Evolutionary conservation across 2,888 invertebrate genomes (phyloP).

Genomic region (Drosophila sordidula): DNA sequence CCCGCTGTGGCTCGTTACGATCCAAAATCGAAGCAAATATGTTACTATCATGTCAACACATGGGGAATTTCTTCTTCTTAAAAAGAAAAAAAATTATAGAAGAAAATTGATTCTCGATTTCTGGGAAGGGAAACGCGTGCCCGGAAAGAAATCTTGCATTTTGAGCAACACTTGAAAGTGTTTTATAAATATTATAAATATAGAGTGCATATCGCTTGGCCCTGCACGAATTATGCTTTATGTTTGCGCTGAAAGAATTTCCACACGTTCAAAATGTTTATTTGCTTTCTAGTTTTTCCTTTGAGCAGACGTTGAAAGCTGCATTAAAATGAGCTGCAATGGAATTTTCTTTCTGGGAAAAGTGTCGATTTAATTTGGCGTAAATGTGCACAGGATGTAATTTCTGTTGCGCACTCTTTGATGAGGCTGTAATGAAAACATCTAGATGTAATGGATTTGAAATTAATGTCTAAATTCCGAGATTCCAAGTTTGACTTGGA

Average conservation of each 20-base stretch:
- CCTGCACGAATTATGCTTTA: constrained; percentile 65
- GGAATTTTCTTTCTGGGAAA: constrained; percentile 9
- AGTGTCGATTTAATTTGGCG: constrained; percentile 31
- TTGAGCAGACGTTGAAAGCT: constrained; percentile 38
- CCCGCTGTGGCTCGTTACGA: constrained; percentile 12
- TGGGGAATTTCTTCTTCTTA: constrained; percentile 20
- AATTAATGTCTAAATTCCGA: constrained; percentile 9
- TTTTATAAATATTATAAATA: constrained; percentile 65
- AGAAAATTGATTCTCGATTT: constrained; percentile 45
- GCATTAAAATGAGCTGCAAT: constrained; percentile 25
- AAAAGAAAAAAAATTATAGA: background rate
- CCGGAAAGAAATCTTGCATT: constrained; percentile 35
- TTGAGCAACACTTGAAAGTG: constrained; percentile 62
- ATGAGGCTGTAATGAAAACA: constrained; percentile 23
- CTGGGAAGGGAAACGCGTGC: constrained; percentile 54
- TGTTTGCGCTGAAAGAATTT: constrained; percentile 52
- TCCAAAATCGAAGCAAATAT: constrained; percentile 63
- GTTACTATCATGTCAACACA: constrained; percentile 59
- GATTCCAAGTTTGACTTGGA: background rate
- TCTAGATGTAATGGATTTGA: background rate
- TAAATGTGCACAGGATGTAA: constrained; percentile 37
- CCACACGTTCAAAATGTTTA: constrained; percentile 45
- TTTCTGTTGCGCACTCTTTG: constrained; percentile 37
- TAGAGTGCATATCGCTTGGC: constrained; percentile 22
- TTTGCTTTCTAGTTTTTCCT: constrained; percentile 39